Evolutionary conservation across 2,113 vertebrate species (phyloP).

Genomic region (Triplophysa dalaica): DNA sequence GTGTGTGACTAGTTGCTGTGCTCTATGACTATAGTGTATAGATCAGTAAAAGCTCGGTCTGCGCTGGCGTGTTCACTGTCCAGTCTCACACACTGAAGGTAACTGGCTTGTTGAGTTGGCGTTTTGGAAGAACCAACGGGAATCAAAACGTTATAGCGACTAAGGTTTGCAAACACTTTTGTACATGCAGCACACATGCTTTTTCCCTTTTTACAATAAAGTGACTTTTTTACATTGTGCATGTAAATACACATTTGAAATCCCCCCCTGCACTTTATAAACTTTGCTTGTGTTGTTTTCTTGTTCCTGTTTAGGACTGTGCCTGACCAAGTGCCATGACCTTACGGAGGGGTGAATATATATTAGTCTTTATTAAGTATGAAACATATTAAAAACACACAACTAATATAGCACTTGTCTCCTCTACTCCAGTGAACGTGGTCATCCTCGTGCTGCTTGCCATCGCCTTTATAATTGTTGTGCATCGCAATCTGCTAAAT

Average conservation of each 20-base stretch:
- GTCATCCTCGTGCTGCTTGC: slow-evolving; percentile 83
- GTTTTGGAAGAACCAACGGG: slow-evolving; percentile 56
- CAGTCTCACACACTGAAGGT: slow-evolving; percentile 1
- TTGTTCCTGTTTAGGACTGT: not conserved
- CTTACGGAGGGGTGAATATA: slow-evolving; percentile 51
- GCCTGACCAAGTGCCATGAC: slow-evolving; percentile 43
- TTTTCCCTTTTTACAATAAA: not conserved
- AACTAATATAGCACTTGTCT: slow-evolving; percentile 6
- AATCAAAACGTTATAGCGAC: not conserved
- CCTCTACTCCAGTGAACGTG: slow-evolving; percentile 83
- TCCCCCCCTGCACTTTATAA: not conserved
- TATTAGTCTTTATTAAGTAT: not conserved
- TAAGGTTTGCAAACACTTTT: not conserved
- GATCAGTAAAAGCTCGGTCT: not conserved
- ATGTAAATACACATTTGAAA: not conserved
- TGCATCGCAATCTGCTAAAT: slow-evolving; percentile 89
- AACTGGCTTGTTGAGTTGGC: slow-evolving; percentile 74
- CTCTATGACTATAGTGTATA: not conserved
- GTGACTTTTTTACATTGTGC: not conserved
- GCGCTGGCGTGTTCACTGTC: not conserved
- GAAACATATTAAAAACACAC: not conserved
- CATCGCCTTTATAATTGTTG: slow-evolving; percentile 85
- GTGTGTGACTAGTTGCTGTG: not conserved
- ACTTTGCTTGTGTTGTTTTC: not conserved
- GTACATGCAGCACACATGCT: not conserved